Conservation (phyloP, 2,113 vertebrate genomes). For the Noturus placidus region DNA sequence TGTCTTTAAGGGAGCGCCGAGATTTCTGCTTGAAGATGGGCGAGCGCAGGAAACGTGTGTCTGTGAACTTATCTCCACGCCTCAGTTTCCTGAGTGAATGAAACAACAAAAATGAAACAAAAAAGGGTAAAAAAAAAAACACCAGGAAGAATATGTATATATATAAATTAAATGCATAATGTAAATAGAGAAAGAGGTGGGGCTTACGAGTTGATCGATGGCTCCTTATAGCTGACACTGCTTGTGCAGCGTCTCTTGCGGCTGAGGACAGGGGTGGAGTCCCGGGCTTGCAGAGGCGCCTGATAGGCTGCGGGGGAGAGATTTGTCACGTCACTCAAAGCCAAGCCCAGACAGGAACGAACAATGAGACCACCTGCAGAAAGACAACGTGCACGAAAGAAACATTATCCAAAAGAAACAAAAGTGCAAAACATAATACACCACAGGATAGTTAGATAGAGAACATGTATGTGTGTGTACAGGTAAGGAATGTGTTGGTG, state of each 20-base stretch:
- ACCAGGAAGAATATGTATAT: no score
- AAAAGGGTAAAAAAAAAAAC: not conserved
- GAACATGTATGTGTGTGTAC: not conserved
- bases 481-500: not conserved
- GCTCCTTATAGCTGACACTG: slow-evolving; percentile 85
- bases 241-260: slow-evolving; percentile 78
- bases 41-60: slow-evolving; percentile 83
- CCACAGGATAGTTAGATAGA: not conserved
- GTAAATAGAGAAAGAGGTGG: not conserved
- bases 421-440: slow-evolving; percentile 35
- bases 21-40: slow-evolving; percentile 81
- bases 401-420: not conserved
- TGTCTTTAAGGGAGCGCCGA: slow-evolving; percentile 56
- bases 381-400: slow-evolving; percentile 54
- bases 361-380: slow-evolving; percentile 68
- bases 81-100: slow-evolving; percentile 84
- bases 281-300: slow-evolving; percentile 59
- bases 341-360: slow-evolving; percentile 64
- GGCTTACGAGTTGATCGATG: slow-evolving; percentile 74
- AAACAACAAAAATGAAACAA: not conserved
- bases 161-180: no score
- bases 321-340: slow-evolving; percentile 88
- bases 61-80: slow-evolving; percentile 91
- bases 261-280: slow-evolving; percentile 46
- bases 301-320: slow-evolving; percentile 66